A percentile compares a stretch with the other conserved stretches of the same genome.
Evolutionary conservation across 1,140 invertebrate genomes (phyloP).

Genomic region (Geopemphigus sp.): DNA sequence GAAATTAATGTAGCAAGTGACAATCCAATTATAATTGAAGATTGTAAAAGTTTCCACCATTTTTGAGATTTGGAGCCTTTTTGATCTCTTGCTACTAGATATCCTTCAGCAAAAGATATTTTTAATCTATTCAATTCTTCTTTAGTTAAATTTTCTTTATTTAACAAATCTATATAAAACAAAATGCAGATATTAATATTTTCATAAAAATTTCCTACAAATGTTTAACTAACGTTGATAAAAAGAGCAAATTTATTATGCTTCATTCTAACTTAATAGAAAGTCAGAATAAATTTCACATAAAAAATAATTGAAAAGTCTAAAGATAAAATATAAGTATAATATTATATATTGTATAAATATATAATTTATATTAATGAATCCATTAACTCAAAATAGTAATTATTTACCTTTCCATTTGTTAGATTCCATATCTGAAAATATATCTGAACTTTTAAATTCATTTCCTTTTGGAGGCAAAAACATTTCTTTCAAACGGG

Average conservation of each 20-base stretch:
- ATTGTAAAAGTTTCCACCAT: conserved; percentile 67
- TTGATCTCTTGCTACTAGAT: conserved; percentile 66
- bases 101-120: conserved; percentile 88
- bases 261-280: too few relatives aligned
- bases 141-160: conserved; percentile 22
- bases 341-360: not conserved
- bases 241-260: too few relatives aligned
- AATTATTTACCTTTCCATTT: conserved; percentile 18
- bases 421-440: conserved; percentile 17
- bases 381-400: not conserved
- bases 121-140: conserved; percentile 70
- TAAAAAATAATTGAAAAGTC: too few relatives aligned
- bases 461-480: conserved; percentile 15
- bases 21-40: conserved; percentile 17
- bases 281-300: too few relatives aligned
- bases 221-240: too few relatives aligned
- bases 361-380: not conserved
- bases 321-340: not conserved
- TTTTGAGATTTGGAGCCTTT: conserved; percentile 64
- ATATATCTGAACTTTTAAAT: not conserved
- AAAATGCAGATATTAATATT: not conserved
- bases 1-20: conserved; percentile 10
- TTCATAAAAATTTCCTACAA: not conserved
- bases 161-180: conserved; percentile 11
- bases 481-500: conserved; percentile 8